These are phyloP conservation scores for Pteromalus puparum DNA, from an alignment of 1,140 invertebrate species.

Conservation along the genomic window DNA sequence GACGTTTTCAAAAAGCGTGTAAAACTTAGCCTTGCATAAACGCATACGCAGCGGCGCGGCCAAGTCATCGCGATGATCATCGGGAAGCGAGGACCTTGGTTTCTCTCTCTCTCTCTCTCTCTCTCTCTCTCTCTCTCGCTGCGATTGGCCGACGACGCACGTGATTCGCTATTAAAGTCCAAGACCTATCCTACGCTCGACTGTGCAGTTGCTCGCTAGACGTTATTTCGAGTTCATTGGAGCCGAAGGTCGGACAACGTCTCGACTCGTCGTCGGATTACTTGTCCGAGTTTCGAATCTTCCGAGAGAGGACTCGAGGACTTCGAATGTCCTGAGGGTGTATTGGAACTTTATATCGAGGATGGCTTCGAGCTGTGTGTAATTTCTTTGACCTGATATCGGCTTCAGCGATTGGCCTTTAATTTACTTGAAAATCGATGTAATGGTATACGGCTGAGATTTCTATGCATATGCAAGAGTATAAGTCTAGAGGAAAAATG, in stretches of 20 bases:
- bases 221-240: slow-evolving; percentile 63
- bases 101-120: neutral
- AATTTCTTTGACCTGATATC: too few species aligned
- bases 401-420: too few species aligned
- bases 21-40: neutral
- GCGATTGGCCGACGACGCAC: slow-evolving; percentile 54
- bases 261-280: neutral
- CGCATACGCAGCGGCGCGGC: neutral
- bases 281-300: slow-evolving; percentile 6
- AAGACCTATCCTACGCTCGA: slow-evolving; percentile 59
- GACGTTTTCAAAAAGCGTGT: neutral
- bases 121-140: neutral
- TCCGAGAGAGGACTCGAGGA: neutral
- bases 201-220: slow-evolving; percentile 8
- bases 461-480: too few species aligned
- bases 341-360: neutral
- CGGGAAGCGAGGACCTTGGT: slow-evolving; percentile 39
- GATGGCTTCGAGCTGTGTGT: neutral
- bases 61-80: slow-evolving; percentile 5
- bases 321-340: neutral
- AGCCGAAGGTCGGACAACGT: slow-evolving; percentile 58
- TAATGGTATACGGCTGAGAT: too few species aligned
- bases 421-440: too few species aligned
- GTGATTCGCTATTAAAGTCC: slow-evolving; percentile 63
- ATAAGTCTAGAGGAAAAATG: neutral